phyloP scores from a whole-genome alignment of 2,797 vertebrate species.

The Sorex maritimensis region DNA sequence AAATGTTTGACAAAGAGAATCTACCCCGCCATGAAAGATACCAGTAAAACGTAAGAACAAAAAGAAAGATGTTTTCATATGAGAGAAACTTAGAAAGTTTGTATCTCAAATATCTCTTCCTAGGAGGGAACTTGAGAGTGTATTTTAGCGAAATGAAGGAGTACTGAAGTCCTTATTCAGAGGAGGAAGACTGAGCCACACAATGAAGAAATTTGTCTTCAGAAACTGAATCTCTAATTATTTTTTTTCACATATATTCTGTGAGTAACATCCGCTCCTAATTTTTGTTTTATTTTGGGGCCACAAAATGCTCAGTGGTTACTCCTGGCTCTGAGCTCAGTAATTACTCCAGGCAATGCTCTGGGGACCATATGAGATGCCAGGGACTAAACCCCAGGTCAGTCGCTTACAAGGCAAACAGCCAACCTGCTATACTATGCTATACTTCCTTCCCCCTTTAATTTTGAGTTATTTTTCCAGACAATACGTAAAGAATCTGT shows the following conservation, averaged over 20 bases:
- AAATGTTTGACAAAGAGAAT: constrained; percentile 35
- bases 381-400: too few species aligned
- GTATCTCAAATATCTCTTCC: not conserved
- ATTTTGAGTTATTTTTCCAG: not conserved
- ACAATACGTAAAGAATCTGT: not conserved
- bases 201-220: not conserved
- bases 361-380: too few species aligned
- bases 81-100: not conserved
- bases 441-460: not conserved
- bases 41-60: not conserved
- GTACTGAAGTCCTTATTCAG: not conserved
- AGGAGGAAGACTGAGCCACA: not conserved
- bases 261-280: too few species aligned
- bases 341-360: too few species aligned
- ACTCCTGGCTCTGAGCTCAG: too few species aligned
- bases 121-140: not conserved
- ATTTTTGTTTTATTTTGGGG: too few species aligned
- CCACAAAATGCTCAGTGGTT: not conserved
- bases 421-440: not conserved
- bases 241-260: too few species aligned
- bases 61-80: constrained; percentile 39
- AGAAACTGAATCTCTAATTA: not conserved
- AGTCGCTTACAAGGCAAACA: too few species aligned
- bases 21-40: not conserved
- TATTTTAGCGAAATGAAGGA: constrained; percentile 14